Evolutionary conservation across 1,140 invertebrate genomes (phyloP), one percentile per base, ranked within the genome.

Genomic region (Nasonia giraulti): DNA sequence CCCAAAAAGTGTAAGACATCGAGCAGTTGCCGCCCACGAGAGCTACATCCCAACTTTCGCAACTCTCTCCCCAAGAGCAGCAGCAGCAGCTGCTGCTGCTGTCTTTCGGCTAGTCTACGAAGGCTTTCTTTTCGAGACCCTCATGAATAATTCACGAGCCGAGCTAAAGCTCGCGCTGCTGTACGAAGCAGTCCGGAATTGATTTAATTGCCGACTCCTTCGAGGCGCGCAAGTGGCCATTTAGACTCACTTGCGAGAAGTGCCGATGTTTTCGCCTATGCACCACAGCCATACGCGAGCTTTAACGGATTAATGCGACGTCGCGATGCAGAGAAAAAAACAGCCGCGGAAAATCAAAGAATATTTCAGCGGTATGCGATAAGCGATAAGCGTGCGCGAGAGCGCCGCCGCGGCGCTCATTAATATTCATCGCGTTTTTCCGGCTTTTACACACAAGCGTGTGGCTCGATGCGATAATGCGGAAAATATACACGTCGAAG

Each of bases 391-490:
- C 79, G 47, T 55, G 50, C 23, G 31, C 4, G 8, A 27, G 27
- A 27, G 27, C 27, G 27, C 27, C 27, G 1, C 27, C 6, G 68
- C 23, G 0, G 7, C 10, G 20, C 31, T 82, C 83, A 87, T 87
- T 76, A 87, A 85, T 85, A 87, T 87, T 87, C 84, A 87, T 73
- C 75, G 66, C 23, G 0, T 40, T 82, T 62, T 82, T 75, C 71
- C 69, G 7, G 80, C 69, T 40, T 82, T 82, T 82, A 62, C 44
- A 14, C 44, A n/a, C 12, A 20, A 27, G 37, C n/a, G 33, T 33
- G 33, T 76, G 81, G 55, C 55, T 66, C 55, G 31, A 37, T 40
- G 33, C 50, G 74, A 76, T 83, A 83, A 83, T 83, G 74, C 20
- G 17, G 20, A 83, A 77, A 68, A 75, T 75, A 74, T 73, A 73